phyloP scores from a whole-genome alignment of 1,140 invertebrate genomes.

The Oryzaephilus surinamensis region DNA sequence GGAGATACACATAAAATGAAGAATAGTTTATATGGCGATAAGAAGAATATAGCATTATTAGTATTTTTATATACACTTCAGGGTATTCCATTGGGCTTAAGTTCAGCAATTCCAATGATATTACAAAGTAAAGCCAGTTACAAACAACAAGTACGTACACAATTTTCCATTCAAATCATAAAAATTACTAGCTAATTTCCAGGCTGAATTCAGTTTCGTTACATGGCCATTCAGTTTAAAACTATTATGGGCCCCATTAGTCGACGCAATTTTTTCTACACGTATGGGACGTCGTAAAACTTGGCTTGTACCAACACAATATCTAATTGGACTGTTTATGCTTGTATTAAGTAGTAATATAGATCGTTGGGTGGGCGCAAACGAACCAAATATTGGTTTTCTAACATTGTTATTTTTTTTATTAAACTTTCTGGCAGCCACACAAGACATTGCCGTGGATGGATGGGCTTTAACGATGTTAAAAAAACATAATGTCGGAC shows the following conservation, averaged over 20 bases:
- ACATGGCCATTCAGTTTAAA: slow-evolving; percentile 98
- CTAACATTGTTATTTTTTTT: slow-evolving; percentile 83
- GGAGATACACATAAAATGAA: slow-evolving; percentile 6
- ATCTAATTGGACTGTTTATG: slow-evolving; percentile 76
- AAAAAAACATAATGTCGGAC: slow-evolving; percentile 92
- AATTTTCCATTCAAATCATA: not conserved
- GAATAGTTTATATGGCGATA: slow-evolving; percentile 45
- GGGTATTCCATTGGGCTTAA: slow-evolving; percentile 91
- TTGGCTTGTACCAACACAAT: slow-evolving; percentile 92
- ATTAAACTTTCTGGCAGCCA: slow-evolving; percentile 93
- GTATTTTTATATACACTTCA: slow-evolving; percentile 90
- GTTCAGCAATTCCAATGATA: slow-evolving; percentile 89
- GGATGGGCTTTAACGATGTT: slow-evolving; percentile 99
- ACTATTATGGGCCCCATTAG: slow-evolving; percentile 94
- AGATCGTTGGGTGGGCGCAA: slow-evolving; percentile 60
- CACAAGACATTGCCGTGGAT: slow-evolving; percentile 99
- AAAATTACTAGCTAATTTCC: slow-evolving; percentile 32
- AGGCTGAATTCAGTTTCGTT: slow-evolving; percentile 98
- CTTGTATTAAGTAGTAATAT: slow-evolving; percentile 67
- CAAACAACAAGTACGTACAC: slow-evolving; percentile 59
- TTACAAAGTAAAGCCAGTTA: slow-evolving; percentile 86
- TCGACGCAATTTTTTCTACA: slow-evolving; percentile 80
- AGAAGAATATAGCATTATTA: slow-evolving; percentile 70
- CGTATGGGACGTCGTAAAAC: slow-evolving; percentile 89
- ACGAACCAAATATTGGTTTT: slow-evolving; percentile 64